These are phyloP conservation scores for Brachypteracias leptosomus DNA, from an alignment of 2,113 vertebrate species.

Conservation along the genomic window DNA sequence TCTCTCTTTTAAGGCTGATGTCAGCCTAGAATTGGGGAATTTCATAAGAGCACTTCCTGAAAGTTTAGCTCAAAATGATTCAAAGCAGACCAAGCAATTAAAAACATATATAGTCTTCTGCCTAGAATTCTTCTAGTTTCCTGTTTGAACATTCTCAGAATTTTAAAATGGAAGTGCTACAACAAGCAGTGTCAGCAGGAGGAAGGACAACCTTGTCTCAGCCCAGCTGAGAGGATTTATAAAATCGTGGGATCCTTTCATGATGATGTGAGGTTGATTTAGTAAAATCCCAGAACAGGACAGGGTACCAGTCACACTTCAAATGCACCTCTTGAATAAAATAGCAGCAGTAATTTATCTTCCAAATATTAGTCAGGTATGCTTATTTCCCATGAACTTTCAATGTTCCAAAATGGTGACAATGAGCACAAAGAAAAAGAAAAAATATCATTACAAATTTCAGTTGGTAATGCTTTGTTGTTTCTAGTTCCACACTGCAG, in stretches of 20 bases:
- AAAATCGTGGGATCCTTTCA: not conserved
- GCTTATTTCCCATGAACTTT: fast-evolving
- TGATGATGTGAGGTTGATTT: not conserved
- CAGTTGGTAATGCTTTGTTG: not conserved
- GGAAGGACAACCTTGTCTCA: not conserved
- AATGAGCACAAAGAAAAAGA: not conserved
- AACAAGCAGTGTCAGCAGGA: not conserved
- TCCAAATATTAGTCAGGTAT: too few relatives aligned
- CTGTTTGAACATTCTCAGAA: not conserved
- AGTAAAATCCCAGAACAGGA: not conserved
- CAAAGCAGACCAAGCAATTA: not conserved
- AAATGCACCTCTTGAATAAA: not conserved
- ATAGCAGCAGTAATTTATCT: not conserved
- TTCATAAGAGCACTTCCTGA: not conserved
- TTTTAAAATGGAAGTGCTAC: not conserved
- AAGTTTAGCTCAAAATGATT: not conserved
- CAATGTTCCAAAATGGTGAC: not conserved
- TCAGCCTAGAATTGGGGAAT: not conserved
- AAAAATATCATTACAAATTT: not conserved
- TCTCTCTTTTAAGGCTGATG: not conserved
- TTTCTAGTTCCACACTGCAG: not conserved
- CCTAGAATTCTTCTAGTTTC: not conserved
- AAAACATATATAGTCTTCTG: not conserved
- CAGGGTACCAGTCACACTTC: not conserved
- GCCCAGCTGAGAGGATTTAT: not conserved